Evolutionary conservation across 2,888 invertebrate species (phyloP).

Genomic region (Leptopilina drosophilae): DNA sequence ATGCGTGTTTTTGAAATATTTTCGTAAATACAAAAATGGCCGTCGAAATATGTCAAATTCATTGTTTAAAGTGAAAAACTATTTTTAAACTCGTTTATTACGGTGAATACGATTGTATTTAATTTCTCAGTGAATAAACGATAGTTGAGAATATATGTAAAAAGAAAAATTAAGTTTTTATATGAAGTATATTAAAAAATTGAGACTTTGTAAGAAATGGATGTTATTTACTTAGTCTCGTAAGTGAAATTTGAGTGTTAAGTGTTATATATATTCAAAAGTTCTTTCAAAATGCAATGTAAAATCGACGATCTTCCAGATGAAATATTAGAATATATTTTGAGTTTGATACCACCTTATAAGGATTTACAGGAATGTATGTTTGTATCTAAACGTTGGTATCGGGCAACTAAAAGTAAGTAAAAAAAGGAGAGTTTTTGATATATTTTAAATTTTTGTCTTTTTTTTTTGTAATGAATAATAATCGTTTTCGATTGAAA

Average conservation of each 20-base stretch:
- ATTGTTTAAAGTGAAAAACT: slow-evolving; percentile 15
- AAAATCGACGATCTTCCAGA: slow-evolving; percentile 89
- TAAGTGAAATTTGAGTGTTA: neutral
- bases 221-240: neutral
- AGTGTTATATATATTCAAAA: neutral
- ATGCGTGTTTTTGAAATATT: neutral
- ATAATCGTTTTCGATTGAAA: too few species aligned
- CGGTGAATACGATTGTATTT: neutral
- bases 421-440: slow-evolving; percentile 62
- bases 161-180: neutral
- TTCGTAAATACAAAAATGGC: slow-evolving; percentile 35
- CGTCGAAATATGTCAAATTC: slow-evolving; percentile 34
- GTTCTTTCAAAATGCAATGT: slow-evolving; percentile 64
- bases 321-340: slow-evolving; percentile 94
- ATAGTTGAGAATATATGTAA: neutral
- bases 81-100: neutral
- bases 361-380: slow-evolving; percentile 92
- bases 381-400: slow-evolving; percentile 92
- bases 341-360: slow-evolving; percentile 93
- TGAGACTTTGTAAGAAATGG: neutral
- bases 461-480: too few species aligned
- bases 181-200: neutral
- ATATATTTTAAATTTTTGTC: neutral
- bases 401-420: slow-evolving; percentile 89
- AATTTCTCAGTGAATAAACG: neutral